Conservation (phyloP, 2,113 vertebrate genomes). For the Aphelocoma coerulescens region DNA sequence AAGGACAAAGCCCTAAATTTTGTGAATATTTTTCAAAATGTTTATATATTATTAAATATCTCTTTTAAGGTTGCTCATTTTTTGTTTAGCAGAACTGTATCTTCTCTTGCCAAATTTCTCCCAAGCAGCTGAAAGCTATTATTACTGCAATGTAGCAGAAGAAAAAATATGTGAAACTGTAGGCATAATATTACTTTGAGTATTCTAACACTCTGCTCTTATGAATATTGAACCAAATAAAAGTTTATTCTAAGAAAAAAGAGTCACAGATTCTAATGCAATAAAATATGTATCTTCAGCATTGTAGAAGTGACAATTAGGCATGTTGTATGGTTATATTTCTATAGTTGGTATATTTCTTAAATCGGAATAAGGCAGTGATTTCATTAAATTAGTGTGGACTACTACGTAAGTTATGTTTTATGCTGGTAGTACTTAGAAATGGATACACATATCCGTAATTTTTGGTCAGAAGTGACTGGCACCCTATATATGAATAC, state of each 20-base stretch:
- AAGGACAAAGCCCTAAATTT: neutral
- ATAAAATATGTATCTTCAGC: neutral
- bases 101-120: constrained; percentile 20
- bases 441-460: neutral
- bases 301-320: neutral
- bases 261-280: neutral
- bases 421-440: neutral
- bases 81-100: neutral
- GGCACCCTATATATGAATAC: neutral
- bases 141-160: neutral
- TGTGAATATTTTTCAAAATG: neutral
- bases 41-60: neutral
- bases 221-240: neutral
- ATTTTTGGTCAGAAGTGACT: neutral
- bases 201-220: neutral
- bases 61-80: neutral
- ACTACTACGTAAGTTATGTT: neutral
- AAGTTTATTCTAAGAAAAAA: neutral
- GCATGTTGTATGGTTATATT: neutral
- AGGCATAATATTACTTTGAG: neutral
- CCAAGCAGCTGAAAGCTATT: constrained; percentile 16
- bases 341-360: neutral
- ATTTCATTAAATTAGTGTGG: neutral
- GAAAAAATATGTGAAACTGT: neutral
- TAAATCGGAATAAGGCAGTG: neutral